Evolutionary conservation across 2,797 vertebrate genomes (phyloP).

Genomic region (Eulemur coronatus): DNA sequence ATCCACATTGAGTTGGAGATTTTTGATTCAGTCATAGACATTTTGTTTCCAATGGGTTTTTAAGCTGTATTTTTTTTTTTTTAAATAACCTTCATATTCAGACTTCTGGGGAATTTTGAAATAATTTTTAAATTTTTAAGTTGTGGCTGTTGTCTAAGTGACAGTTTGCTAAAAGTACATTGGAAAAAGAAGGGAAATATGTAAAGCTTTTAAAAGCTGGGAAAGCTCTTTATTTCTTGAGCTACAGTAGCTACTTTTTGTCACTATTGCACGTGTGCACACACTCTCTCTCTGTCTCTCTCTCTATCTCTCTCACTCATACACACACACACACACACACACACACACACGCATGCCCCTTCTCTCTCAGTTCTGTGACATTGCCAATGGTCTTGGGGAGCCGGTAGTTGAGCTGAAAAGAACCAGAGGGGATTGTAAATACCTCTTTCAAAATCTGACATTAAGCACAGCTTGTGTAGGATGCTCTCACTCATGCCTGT

Average conservation of each 20-base stretch:
- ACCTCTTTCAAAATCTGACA: background rate
- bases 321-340: background rate
- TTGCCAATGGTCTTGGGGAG: background rate
- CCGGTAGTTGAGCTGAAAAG: background rate
- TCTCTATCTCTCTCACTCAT: no score
- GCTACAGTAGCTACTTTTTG: background rate
- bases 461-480: background rate
- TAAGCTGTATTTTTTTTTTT: background rate
- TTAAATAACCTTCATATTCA: background rate
- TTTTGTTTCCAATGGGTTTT: conserved; percentile 3
- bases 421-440: background rate
- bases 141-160: conserved; percentile 4
- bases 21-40: background rate
- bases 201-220: background rate
- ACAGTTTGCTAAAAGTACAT: background rate
- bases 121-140: background rate
- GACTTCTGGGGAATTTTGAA: background rate
- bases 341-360: background rate
- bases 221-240: background rate
- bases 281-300: background rate
- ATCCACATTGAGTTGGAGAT: background rate
- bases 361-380: background rate
- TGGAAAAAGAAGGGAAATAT: background rate
- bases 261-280: background rate
- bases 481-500: background rate